Evolutionary conservation across 2,113 vertebrate genomes (phyloP), one percentile per base, ranked within the genome.

Genomic region (Fukomys damarensis): DNA sequence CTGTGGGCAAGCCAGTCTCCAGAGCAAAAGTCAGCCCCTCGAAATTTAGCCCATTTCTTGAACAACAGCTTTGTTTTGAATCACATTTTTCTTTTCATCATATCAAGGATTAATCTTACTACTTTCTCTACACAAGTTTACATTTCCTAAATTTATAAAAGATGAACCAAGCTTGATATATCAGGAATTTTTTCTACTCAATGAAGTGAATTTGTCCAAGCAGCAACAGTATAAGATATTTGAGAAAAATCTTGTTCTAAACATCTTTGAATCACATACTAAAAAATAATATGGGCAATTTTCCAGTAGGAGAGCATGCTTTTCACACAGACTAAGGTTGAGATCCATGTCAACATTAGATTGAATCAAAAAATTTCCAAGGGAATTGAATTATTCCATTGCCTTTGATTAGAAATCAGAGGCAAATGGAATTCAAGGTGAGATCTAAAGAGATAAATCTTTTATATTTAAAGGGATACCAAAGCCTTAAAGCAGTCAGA

Each of bases 381-480:
- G 82, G 32, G 79, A 96, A 96, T 91, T 93, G 91, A 91, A 97
- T 97, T 96, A 96, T 98, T 96, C 81, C 2, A 11, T 93, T 86
- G 96, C 89, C 93, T 95, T 97, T 97, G 92, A 96, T 92, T 95
- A 89, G 93, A 95, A 97, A 83, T 96, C 72, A 94, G 95, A 96
- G 61, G 86, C 85, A 74, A 96, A 92, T 68, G 86, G 95, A 94
- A 97, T 97, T 96, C 79, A 86, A 86, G 38, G 87, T 63, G 86
- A 96, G 92, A 96, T 95, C 90, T 96, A 86, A 92, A 97, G 96
- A 98, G 98, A 98, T 98, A 98, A 97, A 86, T 28, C 56, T 22
- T 98, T 97, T 98, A 86, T 96, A 96, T 98, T 97, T 95, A 92
- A 98, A 98, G 83, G 94, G 96, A 97, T 98, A 98, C 94, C 95